Evolutionary conservation across 2,888 invertebrate species (phyloP), one percentile per base, ranked within the genome.

Genomic region (Odiellus spinosus): DNA sequence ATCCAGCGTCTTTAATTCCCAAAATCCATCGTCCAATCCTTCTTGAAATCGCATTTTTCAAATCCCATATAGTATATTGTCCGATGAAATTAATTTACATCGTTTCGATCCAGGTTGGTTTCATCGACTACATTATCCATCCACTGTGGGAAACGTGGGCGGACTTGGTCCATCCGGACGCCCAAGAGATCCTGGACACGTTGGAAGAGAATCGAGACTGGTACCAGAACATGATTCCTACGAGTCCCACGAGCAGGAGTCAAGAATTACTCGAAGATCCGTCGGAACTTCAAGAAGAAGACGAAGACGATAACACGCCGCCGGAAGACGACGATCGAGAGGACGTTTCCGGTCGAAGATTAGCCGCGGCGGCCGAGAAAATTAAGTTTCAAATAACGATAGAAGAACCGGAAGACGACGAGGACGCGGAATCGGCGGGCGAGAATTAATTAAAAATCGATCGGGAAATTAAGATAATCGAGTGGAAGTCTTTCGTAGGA

Each of bases 81-180:
- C n/a, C n/a, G n/a, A n/a, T n/a, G n/a, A n/a, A n/a, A 35, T 35
- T 40, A 40, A 15, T 10, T 40, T 17, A 5, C 19, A 15, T 42
- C 44, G 34, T 14, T 34, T 19, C 15, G 10, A 47, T 47, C 6
- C 35, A 56, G 56, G 56, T 56, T n/a, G 54, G 56, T 12, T 57
- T 57, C 40, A 57, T 57, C 14, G 96, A 98, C 72, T 98, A 95
- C 70, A 98, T 98, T 65, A 96, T 96, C 36, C 96, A 98, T 71
- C 98, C 98, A 2, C 72, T 99, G 53, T 99, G 95, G 91, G 98
- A 98, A 70, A 96, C 96, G 45, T 98, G 98, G 98, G 95, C 91
- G 11, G 96, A 98, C 67, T 74, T 98, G 54, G 96, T 98, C 42
- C 93, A 95, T 69, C 96, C 98, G 2, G 96, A 98, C 65, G 96